Evolutionary conservation across 1,140 invertebrate genomes (phyloP).

Genomic region (Zaprionus taronus): DNA sequence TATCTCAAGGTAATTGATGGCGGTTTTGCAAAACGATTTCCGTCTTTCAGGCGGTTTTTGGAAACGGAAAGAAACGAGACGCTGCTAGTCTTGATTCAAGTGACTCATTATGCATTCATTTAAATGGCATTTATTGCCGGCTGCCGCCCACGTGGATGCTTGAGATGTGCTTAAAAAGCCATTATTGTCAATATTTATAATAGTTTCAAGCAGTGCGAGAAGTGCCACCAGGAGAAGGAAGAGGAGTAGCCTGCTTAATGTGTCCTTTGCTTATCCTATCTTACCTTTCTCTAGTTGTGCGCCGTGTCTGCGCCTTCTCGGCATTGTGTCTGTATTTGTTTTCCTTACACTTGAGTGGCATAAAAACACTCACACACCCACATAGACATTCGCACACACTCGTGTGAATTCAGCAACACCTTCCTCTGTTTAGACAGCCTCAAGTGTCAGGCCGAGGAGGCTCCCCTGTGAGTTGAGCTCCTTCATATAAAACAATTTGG

Average conservation of each 20-base stretch:
- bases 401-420: constrained; percentile 27
- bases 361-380: constrained; percentile 48
- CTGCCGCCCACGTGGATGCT: constrained; percentile 24
- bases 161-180: constrained; percentile 82
- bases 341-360: constrained; percentile 73
- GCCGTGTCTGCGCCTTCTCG: constrained; percentile 9
- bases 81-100: constrained; percentile 33
- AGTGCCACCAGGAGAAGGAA: neutral
- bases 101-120: constrained; percentile 76
- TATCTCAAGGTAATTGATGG: constrained; percentile 30
- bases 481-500: constrained; percentile 76
- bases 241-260: constrained; percentile 44
- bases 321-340: constrained; percentile 72
- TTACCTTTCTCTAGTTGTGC: constrained; percentile 18
- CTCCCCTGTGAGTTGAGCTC: constrained; percentile 44
- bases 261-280: constrained; percentile 50
- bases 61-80: neutral
- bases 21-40: constrained; percentile 65
- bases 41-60: constrained; percentile 28
- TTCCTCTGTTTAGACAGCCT: constrained; percentile 61
- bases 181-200: constrained; percentile 83
- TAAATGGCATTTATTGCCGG: constrained; percentile 76
- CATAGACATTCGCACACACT: constrained; percentile 31
- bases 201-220: constrained; percentile 59
- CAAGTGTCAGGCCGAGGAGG: constrained; percentile 55